Base-by-base conservation (phyloP, 2,888 invertebrate species). In the Malacosoma neustria region DNA sequence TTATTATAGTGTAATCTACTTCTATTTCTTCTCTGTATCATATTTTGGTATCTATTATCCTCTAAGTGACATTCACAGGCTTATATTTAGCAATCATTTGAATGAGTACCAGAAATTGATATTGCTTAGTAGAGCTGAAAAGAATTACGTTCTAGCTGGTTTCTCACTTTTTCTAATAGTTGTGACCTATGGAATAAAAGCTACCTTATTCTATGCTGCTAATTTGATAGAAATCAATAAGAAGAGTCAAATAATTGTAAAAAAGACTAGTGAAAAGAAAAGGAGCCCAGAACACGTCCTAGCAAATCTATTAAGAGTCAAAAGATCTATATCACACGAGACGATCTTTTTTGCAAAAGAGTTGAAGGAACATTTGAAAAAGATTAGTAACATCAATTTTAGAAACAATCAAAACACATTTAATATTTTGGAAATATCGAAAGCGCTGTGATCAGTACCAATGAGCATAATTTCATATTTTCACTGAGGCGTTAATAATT, bases 151-250 rank as follows among this genome's bases (percentile, higher is more conserved):
- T 0, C 64, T 76, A 9, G 67, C 80, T 38, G 80, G 79, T n/a
- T 79, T 77, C 37, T 81, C 81, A 1, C 54, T 81, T 7, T 80
- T 77, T 38, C 46, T 82, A 29, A 62, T 73, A 1, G 65, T 80
- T 3, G 71, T 77, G 1, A 40, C 68, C 11, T 72, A 68, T 32
- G 80, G 80, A 2, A 40, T 79, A 0, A 57, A 55, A 57, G 57
- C 64, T 3, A 47, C 81, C 14, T 40, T 74, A 1, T 45, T 56
- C 0, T 79, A 75, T 15, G 56, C 77, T 3, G 68, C 77, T 22
- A 64, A 50, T 14, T 46, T 80, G 4, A 41, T 57, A 4, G 52
- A 60, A 3, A 29, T 67, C 2, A 44, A 61, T 1, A 54, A 63
- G n/a, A 49, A 43, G 5, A 42, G 39, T 9, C 49, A 50, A 1